These are phyloP conservation scores for Drosophila planitibia DNA, from an alignment of 2,888 invertebrate species.

Conservation along the genomic window DNA sequence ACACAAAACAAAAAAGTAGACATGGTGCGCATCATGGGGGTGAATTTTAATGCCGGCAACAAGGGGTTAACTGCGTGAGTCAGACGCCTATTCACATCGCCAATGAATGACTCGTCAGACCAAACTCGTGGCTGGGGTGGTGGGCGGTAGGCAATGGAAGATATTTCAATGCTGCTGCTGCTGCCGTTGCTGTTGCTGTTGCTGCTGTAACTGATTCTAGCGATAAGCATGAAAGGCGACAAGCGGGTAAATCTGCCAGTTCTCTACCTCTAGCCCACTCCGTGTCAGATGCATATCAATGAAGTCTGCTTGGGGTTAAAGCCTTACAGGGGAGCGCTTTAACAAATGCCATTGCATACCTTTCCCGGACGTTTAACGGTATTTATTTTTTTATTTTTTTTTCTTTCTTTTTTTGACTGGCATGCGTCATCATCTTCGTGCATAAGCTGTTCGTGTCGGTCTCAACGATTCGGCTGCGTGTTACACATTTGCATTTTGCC, in stretches of 20 bases:
- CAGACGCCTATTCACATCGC: conserved; percentile 45
- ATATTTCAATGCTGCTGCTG: conserved; percentile 55
- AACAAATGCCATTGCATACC: conserved; percentile 52
- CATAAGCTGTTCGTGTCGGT: conserved; percentile 48
- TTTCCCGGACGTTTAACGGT: conserved; percentile 46
- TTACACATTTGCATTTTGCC: conserved; percentile 76
- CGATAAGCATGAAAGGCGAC: conserved; percentile 73
- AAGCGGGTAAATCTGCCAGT: conserved; percentile 41
- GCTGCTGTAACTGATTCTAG: conserved; percentile 55
- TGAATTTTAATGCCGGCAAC: conserved; percentile 43
- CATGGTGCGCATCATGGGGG: conserved; percentile 9
- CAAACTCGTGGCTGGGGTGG: not conserved
- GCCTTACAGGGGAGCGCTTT: conserved; percentile 2
- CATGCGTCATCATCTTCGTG: conserved; percentile 70
- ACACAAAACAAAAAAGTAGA: conserved; percentile 28
- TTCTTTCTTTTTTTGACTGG: conserved; percentile 39
- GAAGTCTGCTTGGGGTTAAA: conserved; percentile 39
- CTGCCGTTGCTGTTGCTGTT: conserved; percentile 6
- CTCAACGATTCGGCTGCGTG: conserved; percentile 53
- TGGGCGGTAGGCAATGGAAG: conserved; percentile 45
- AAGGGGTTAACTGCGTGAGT: conserved; percentile 76
- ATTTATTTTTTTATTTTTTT: conserved; percentile 15
- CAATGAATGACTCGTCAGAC: conserved; percentile 44
- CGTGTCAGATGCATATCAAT: conserved; percentile 61
- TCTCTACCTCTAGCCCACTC: not conserved